Conservation (phyloP, 2,888 invertebrate species). For the Hofmannophila pseudospretella region DNA sequence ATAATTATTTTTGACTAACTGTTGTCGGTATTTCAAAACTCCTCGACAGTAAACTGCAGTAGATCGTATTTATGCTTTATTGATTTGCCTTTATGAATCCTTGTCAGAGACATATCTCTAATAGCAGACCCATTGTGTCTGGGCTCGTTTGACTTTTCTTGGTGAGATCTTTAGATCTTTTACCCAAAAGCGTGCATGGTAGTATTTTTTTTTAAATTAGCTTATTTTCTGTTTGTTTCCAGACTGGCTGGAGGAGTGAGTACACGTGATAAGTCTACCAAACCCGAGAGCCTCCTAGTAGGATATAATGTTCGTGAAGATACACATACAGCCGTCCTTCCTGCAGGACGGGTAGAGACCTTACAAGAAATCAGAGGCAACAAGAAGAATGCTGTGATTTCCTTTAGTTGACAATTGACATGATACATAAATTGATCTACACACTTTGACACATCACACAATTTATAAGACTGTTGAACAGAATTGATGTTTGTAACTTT, state of each 20-base stretch:
- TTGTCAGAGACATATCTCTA: too few relatives aligned
- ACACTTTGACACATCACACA: constrained; percentile 37
- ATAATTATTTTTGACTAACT: too few relatives aligned
- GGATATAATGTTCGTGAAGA: constrained; percentile 28
- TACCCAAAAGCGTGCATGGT: too few relatives aligned
- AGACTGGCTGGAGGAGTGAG: constrained; percentile 95
- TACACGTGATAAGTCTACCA: constrained; percentile 90
- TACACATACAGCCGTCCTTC: constrained; percentile 29
- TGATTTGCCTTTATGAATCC: too few relatives aligned
- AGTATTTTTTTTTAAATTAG: too few relatives aligned
- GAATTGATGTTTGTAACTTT: constrained; percentile 69
- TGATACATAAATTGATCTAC: constrained; percentile 3
- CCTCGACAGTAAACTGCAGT: too few relatives aligned
- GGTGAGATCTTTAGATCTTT: too few relatives aligned
- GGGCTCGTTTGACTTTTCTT: too few relatives aligned
- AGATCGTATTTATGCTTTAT: too few relatives aligned
- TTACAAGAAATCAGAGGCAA: constrained; percentile 34
- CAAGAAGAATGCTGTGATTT: constrained; percentile 55
- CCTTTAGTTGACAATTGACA: constrained; percentile 25
- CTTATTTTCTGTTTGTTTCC: constrained; percentile 67
- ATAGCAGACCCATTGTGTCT: too few relatives aligned
- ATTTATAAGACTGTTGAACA: constrained; percentile 67
- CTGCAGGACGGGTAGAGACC: constrained; percentile 26
- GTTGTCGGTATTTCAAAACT: too few relatives aligned
- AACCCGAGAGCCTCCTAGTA: constrained; percentile 39